Base-by-base conservation (phyloP, 2,888 invertebrate genomes). In the Xanthia icteritia region DNA sequence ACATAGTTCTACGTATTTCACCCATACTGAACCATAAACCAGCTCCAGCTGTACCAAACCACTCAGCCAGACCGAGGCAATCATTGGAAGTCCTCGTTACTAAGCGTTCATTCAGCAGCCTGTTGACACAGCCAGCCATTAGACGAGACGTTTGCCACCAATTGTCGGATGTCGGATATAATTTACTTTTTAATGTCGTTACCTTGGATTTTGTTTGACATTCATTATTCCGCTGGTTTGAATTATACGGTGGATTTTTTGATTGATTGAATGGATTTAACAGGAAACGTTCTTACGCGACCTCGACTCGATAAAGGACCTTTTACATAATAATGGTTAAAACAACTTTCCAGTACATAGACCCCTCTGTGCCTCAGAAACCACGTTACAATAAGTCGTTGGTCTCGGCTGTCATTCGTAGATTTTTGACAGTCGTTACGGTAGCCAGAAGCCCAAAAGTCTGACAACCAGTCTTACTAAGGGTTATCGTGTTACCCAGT, bases 151-250 rank as follows among this genome's bases (percentile, higher is more conserved):
- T 93, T 94, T 94, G 90, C 90, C 85, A 73, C 83, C 92, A 91
- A 94, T 93, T 90, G 88, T 87, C 61, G 79, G 88, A 91, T 93
- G 88, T 87, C 61, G 80, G 88, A 91, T 93, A 91, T 92, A 93
- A 93, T 93, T 92, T 91, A 93, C 90, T 93, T 94, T 94, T 94
- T 93, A 93, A 94, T 93, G 87, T 90, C 88, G 92, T 92, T 91
- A 92, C 89, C 88, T 87, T 82, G 71, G 63, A 83, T 83, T 87
- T 87, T 80, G 79, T 83, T 82, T 83, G 76, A 66, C 71, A 60
- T 39, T 61, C 58, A 68, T 68, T 75, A 81, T 75, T 74, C 51
- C 1, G 11, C 20, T 36, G 39, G 27, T 60, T 51, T 23, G 17
- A 81, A 81, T 82, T 82, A 31, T 54, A 75, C n/a, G 36, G 45